These are phyloP conservation scores for Porites cylindrica DNA, from an alignment of 92 coral and sea anemone species.

Conservation along the genomic window DNA sequence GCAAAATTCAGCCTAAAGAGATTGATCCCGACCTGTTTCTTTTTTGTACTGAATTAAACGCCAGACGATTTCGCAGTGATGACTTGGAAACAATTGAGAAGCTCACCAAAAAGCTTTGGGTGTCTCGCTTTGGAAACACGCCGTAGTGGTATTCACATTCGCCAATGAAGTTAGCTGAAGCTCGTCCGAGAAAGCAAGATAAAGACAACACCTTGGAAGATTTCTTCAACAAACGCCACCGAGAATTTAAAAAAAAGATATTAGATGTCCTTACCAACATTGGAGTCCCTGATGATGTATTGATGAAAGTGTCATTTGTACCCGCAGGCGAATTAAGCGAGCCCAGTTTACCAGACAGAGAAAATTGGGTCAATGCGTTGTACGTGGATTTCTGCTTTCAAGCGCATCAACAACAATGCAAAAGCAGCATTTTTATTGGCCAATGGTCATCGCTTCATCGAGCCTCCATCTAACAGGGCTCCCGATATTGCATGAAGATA, in stretches of 20 bases:
- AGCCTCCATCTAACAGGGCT: no score
- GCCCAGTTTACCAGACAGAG: conserved; percentile 31
- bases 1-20: conserved; percentile 13
- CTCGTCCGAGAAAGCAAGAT: neutral
- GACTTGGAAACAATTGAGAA: conserved; percentile 40
- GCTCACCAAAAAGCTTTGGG: conserved; percentile 12
- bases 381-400: conserved; percentile 34
- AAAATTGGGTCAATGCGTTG: conserved; percentile 37
- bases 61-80: conserved; percentile 16
- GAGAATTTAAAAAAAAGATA: neutral
- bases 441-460: conserved; percentile 7
- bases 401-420: conserved; percentile 6
- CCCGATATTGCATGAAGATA: no score
- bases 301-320: conserved; percentile 16
- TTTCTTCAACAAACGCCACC: conserved; percentile 1
- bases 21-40: conserved; percentile 30
- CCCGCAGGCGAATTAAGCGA: conserved; percentile 31
- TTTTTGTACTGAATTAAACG: conserved; percentile 48
- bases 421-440: conserved; percentile 8
- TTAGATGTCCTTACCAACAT: neutral
- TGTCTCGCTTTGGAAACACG: conserved; percentile 27
- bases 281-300: conserved; percentile 11
- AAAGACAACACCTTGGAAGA: neutral
- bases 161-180: conserved; percentile 26
- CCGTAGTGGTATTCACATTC: conserved; percentile 51